Evolutionary conservation across 2,113 vertebrate species (phyloP), one percentile per base, ranked within the genome.

Genomic region (Lethenteron reissneri): DNA sequence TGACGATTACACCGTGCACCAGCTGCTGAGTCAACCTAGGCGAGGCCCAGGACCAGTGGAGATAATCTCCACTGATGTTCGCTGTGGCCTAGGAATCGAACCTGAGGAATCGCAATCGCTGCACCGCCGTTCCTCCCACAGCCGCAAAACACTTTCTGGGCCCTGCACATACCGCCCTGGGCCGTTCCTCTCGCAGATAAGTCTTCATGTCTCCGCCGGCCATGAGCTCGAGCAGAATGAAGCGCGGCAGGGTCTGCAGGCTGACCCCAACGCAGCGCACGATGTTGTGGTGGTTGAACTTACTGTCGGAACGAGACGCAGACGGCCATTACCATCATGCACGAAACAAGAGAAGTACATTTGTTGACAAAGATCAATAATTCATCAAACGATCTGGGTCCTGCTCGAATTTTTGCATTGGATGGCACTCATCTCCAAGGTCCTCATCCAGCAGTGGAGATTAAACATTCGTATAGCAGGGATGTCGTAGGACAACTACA

Each of bases 281-380:
- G 0, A 99, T 99, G 77, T 99, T 99, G 83, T 97, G 92, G 80
- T 99, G 94, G 82, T 85, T 95, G 84, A 99, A 99, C 79, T 99
- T 99, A 80, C 94, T 99, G 83, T 64, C 72, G 78, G 74, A 72
- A 79, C 57, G 13, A 75, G 72, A 41, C 6, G 41, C 25, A 41
- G 25, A 41, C 25, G 25, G 41, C 41, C 41, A 41, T 41, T 41
- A 41, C 41, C 6, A 41, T 41, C 41, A 7, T 41, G 41, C 41
- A 6, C 41, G 41, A 41, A 41, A 41, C 41, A 41, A 41, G 41
- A 7, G 4, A 41, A 3, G 41, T 41, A 41, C 41, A 41, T 41
- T 41, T 41, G 41, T 41, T 41, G 41, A 41, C 41, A 41, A 41
- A 41, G 41, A 41, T 41, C 13, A 14, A 56, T 71, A n/a, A 10